Evolutionary conservation across 2,113 vertebrate genomes (phyloP).

Genomic region (Seriola aureovittata): DNA sequence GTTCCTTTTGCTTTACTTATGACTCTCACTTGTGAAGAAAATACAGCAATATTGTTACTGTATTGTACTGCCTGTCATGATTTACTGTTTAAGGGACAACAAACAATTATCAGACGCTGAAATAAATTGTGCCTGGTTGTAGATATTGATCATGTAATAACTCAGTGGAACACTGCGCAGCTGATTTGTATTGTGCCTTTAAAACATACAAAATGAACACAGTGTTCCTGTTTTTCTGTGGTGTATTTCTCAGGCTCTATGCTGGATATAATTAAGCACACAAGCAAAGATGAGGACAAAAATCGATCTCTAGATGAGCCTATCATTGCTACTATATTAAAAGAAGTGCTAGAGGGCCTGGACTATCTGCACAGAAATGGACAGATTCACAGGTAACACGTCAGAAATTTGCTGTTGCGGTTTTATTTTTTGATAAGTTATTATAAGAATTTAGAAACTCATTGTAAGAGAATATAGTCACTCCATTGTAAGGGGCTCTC

Average conservation of each 20-base stretch:
- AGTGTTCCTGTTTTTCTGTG: slow-evolving; percentile 4
- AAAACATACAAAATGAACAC: neutral
- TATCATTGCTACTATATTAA: slow-evolving; percentile 97
- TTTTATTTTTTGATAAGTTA: neutral
- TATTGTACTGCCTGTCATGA: neutral
- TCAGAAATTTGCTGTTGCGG: neutral
- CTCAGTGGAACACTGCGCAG: neutral
- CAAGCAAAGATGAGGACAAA: slow-evolving; percentile 93
- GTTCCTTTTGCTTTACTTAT: neutral
- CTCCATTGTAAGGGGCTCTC: neutral
- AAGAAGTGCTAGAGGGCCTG: slow-evolving; percentile 96
- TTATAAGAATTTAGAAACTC: neutral
- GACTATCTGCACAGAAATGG: slow-evolving; percentile 98
- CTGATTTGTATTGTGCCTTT: slow-evolving; percentile 22
- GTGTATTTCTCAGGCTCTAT: slow-evolving; percentile 89
- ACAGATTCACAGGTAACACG: slow-evolving; percentile 95
- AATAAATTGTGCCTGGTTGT: neutral
- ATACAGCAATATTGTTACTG: neutral
- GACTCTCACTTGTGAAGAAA: neutral
- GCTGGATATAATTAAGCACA: slow-evolving; percentile 99
- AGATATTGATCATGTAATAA: slow-evolving; percentile 27
- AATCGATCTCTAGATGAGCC: slow-evolving; percentile 94
- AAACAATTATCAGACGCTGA: slow-evolving; percentile 11
- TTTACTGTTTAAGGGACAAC: slow-evolving; percentile 15
- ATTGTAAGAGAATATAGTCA: neutral